Evolutionary conservation across 2,888 invertebrate genomes (phyloP).

Genomic region (Drosophila peninsularis): DNA sequence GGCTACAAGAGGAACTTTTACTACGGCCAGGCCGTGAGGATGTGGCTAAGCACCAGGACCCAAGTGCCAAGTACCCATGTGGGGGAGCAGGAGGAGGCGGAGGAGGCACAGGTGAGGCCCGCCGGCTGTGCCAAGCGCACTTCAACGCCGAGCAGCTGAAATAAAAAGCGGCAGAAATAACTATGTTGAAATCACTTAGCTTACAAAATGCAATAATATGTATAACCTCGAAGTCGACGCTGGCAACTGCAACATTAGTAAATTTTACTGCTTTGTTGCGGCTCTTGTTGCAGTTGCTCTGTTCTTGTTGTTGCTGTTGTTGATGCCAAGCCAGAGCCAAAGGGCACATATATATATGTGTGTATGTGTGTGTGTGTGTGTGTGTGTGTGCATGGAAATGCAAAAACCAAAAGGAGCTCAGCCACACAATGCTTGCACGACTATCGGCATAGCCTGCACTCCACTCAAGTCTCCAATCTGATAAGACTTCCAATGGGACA

Average conservation of each 20-base stretch:
- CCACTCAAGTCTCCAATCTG: neutral
- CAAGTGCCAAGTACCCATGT: no score
- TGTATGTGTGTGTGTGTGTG: no score
- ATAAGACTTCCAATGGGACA: no score
- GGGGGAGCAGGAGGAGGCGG: no score
- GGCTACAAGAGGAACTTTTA: constrained; percentile 43
- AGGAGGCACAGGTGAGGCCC: constrained; percentile 10
- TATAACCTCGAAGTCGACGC: constrained; percentile 24
- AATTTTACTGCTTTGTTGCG: constrained; percentile 59
- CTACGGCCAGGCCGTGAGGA: constrained; percentile 33
- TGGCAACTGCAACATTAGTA: constrained; percentile 60
- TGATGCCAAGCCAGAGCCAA: constrained; percentile 42
- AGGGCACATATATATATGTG: constrained; percentile 38
- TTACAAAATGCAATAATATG: constrained; percentile 67
- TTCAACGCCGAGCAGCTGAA: constrained; percentile 28
- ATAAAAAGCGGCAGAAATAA: constrained; percentile 57
- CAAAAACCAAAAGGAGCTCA: constrained; percentile 18
- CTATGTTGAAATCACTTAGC: constrained; percentile 71
- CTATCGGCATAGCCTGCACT: constrained; percentile 12
- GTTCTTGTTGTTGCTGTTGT: constrained; percentile 4
- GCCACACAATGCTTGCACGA: neutral
- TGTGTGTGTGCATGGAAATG: constrained; percentile 34
- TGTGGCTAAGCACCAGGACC: constrained; percentile 31
- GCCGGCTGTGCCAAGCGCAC: constrained; percentile 10
- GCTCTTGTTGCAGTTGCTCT: constrained; percentile 35